Conservation (phyloP, 2,888 invertebrate genomes). For the Drosophila bunnanda region DNA sequence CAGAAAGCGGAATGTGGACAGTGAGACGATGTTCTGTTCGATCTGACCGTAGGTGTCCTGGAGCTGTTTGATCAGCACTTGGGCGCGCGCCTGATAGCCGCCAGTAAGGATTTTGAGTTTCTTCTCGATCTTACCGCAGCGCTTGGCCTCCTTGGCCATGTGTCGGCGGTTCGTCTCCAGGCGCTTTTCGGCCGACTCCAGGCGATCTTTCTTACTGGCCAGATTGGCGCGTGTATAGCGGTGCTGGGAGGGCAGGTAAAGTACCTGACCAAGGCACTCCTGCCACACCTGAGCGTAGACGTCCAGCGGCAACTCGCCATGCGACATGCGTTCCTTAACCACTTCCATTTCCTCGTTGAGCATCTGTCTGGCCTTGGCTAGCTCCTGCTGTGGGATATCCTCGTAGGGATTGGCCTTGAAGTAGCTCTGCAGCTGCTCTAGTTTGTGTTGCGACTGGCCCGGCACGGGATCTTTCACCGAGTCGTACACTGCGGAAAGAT, state of each 20-base stretch:
- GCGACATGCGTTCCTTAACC: constrained; percentile 97
- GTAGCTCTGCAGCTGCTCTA: constrained; percentile 90
- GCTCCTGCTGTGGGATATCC: constrained; percentile 88
- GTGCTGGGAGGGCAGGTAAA: constrained; percentile 96
- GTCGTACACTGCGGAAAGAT: constrained; percentile 88
- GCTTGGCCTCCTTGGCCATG: constrained; percentile 98
- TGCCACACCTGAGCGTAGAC: constrained; percentile 98
- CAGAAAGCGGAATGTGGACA: constrained; percentile 95
- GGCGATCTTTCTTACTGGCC: constrained; percentile 97
- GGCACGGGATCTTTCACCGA: constrained; percentile 90
- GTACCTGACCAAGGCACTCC: constrained; percentile 96
- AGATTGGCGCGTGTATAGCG: constrained; percentile 97
- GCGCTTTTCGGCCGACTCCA: constrained; percentile 96
- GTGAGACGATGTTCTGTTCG: constrained; percentile 94
- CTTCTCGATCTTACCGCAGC: constrained; percentile 98
- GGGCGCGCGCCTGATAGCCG: constrained; percentile 93
- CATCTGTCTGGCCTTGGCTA: constrained; percentile 88
- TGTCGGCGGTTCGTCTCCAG: constrained; percentile 96
- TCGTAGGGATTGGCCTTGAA: constrained; percentile 95
- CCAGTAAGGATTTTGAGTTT: constrained; percentile 97
- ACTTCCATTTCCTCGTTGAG: constrained; percentile 93
- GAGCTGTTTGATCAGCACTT: constrained; percentile 94
- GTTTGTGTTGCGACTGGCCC: constrained; percentile 83
- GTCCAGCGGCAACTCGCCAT: constrained; percentile 96
- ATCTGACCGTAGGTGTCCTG: constrained; percentile 95